Conservation (phyloP, 2,797 vertebrate species). For the Capromys pilorides region DNA sequence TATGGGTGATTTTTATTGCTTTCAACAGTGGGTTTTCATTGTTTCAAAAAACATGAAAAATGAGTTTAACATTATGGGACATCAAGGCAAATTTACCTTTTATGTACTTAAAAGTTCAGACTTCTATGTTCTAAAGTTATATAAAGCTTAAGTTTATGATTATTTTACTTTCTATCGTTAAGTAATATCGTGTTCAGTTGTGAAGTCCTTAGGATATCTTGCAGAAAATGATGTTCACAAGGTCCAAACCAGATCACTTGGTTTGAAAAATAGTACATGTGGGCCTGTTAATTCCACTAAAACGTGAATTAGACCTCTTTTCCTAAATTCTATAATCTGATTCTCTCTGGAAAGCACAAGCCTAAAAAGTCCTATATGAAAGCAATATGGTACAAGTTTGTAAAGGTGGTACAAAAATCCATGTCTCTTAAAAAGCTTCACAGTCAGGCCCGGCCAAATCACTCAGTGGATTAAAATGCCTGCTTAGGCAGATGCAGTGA, state of each 20-base stretch:
- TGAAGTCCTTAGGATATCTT: neutral
- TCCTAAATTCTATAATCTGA: neutral
- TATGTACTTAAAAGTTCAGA: neutral
- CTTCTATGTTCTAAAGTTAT: neutral
- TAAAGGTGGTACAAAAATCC: neutral
- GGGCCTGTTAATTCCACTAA: neutral
- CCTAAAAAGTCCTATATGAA: neutral
- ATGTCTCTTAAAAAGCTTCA: neutral
- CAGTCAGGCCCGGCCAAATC: neutral
- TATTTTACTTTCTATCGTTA: conserved; percentile 30
- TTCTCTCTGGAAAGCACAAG: neutral
- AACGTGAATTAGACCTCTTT: neutral
- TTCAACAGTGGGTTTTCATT: neutral
- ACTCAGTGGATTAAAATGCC: no score
- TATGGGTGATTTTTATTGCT: neutral
- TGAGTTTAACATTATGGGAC: neutral
- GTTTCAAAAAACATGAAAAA: neutral
- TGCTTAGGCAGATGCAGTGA: no score
- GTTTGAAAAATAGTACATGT: neutral
- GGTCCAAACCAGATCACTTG: neutral
- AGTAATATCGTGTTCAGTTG: neutral
- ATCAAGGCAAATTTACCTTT: neutral
- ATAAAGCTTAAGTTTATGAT: neutral
- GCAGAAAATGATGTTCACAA: neutral
- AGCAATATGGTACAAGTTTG: neutral